phyloP scores from a whole-genome alignment of 2,797 vertebrate genomes.

The Anas acuta region DNA sequence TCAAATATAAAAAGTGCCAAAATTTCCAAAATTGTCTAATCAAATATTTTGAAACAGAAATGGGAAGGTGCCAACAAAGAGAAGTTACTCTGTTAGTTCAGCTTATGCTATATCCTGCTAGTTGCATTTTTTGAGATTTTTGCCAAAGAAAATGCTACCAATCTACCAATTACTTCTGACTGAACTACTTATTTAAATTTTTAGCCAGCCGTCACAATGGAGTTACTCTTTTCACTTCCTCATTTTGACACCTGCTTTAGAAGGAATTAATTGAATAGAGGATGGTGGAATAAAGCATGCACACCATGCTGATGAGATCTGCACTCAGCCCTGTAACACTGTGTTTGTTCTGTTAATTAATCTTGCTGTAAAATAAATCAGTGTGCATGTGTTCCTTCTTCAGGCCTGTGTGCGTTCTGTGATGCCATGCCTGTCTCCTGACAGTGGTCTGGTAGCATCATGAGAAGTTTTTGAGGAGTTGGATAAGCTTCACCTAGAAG shows the following conservation, averaged over 20 bases:
- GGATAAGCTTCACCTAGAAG: not conserved
- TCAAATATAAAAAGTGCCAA: not conserved
- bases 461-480: not conserved
- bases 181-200: conserved; percentile 18
- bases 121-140: conserved; percentile 50
- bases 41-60: not conserved
- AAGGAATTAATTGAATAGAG: not conserved
- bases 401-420: not conserved
- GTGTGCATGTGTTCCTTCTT: not conserved
- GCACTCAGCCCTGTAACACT: fast-evolving
- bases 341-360: not conserved
- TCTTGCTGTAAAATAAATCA: not conserved
- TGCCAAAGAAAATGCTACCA: conserved; percentile 30
- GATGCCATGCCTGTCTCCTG: not conserved
- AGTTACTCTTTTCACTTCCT: not conserved
- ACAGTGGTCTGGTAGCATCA: not conserved
- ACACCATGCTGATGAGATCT: not conserved
- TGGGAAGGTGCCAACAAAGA: conserved; percentile 11
- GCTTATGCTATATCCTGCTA: conserved; percentile 31
- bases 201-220: not conserved
- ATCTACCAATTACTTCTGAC: conserved; percentile 23
- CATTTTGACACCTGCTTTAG: conserved; percentile 44
- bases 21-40: not conserved
- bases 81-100: conserved; percentile 30
- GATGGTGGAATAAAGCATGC: not conserved